Evolutionary conservation across 2,113 vertebrate species (phyloP).

Genomic region (Tylochromis polylepis): DNA sequence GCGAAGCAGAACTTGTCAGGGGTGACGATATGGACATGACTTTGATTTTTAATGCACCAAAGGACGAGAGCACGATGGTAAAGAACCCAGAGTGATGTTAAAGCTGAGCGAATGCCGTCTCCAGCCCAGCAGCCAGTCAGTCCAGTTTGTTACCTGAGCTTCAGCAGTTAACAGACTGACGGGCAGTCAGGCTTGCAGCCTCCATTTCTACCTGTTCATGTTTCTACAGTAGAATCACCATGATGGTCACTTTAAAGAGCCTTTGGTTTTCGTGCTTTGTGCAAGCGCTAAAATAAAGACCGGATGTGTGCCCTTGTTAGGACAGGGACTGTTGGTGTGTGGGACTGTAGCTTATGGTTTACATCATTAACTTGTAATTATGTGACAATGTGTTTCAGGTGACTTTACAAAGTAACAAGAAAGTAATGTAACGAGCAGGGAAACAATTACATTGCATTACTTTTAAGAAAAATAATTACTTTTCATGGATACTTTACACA

Average conservation of each 20-base stretch:
- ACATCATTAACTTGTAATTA: background rate
- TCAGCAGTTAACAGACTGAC: background rate
- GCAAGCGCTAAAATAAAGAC: accelerated
- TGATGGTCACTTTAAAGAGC: background rate
- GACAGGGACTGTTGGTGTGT: background rate
- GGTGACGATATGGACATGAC: too few relatives aligned
- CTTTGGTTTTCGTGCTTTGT: background rate
- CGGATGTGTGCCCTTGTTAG: background rate
- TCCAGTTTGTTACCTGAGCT: background rate
- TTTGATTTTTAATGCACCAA: too few relatives aligned
- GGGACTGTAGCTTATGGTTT: background rate
- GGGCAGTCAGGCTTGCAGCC: background rate
- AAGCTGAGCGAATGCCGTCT: too few relatives aligned
- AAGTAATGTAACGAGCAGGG: background rate
- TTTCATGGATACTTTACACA: background rate
- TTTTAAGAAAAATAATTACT: background rate
- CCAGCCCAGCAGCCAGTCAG: background rate
- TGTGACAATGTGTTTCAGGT: background rate
- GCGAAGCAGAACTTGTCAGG: background rate
- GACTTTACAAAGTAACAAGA: background rate
- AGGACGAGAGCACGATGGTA: too few relatives aligned
- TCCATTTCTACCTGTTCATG: background rate
- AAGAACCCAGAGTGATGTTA: too few relatives aligned
- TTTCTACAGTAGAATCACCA: background rate
- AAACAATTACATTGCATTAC: background rate